phyloP scores from a whole-genome alignment of 2,888 invertebrate genomes.

The Diloba caeruleocephala region DNA sequence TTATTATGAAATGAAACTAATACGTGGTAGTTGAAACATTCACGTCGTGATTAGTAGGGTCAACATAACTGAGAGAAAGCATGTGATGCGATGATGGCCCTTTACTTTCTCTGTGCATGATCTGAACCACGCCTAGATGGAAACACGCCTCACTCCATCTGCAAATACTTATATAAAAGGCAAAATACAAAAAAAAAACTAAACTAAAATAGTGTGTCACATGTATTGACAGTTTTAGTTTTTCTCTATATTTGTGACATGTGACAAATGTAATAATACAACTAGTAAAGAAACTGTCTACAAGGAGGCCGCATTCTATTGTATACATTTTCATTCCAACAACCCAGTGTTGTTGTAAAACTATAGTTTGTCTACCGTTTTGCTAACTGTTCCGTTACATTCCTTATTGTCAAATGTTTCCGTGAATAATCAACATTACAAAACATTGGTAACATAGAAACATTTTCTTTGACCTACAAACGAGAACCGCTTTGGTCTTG shows the following conservation, averaged over 20 bases:
- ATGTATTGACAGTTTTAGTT: constrained; percentile 11
- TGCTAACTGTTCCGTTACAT: constrained; percentile 18
- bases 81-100: constrained; percentile 65
- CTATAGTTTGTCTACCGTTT: constrained; percentile 2
- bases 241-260: constrained; percentile 7
- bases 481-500: constrained; percentile 31
- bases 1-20: constrained; percentile 3
- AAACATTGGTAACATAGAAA: constrained; percentile 35
- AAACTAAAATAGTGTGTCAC: neutral
- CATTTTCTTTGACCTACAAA: constrained; percentile 49
- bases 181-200: constrained; percentile 10
- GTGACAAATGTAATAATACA: constrained; percentile 9
- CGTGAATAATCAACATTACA: constrained; percentile 46
- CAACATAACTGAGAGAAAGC: constrained; percentile 79
- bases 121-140: constrained; percentile 60
- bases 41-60: constrained; percentile 63
- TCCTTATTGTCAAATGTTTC: constrained; percentile 27
- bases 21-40: constrained; percentile 29
- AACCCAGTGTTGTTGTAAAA: constrained; percentile 11
- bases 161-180: constrained; percentile 13
- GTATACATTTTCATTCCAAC: constrained; percentile 12
- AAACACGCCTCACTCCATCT: constrained; percentile 34
- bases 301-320: constrained; percentile 11
- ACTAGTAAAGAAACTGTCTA: constrained; percentile 14
- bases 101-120: constrained; percentile 80